Percentiles rank a stretch among this genome's conserved stretches.
phyloP scores from a whole-genome alignment of 2,113 vertebrate genomes.

The Dermatemys mawii region DNA sequence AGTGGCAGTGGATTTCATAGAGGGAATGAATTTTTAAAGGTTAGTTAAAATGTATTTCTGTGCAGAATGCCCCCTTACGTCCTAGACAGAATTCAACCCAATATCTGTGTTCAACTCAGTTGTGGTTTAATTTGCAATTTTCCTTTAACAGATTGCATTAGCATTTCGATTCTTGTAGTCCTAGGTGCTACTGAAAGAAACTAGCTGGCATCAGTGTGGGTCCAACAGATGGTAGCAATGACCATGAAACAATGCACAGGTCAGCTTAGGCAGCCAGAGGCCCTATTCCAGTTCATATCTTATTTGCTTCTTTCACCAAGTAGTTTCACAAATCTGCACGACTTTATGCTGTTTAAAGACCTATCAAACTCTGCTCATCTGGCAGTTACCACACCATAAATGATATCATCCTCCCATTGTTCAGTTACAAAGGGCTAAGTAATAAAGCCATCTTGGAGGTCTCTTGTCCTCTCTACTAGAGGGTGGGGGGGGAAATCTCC shows the following conservation, averaged over 20 bases:
- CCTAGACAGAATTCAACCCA: background rate
- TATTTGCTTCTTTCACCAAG: background rate
- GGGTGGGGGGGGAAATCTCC: background rate
- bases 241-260: background rate
- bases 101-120: background rate
- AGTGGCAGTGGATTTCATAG: background rate
- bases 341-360: conserved; percentile 7
- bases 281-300: background rate
- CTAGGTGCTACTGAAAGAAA: background rate
- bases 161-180: background rate
- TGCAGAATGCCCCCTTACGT: background rate
- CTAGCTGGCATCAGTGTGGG: accelerated
- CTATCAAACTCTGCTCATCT: background rate
- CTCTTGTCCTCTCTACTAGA: background rate
- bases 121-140: background rate
- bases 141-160: background rate
- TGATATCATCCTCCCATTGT: background rate
- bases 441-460: conserved; percentile 37
- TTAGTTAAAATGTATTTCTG: background rate
- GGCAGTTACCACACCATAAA: background rate
- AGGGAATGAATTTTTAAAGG: background rate
- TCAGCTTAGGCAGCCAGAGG: background rate
- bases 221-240: background rate
- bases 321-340: background rate
- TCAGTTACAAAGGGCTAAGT: background rate